Evolutionary conservation across 2,113 vertebrate genomes (phyloP).

Genomic region (Eretmodus cyanostictus): DNA sequence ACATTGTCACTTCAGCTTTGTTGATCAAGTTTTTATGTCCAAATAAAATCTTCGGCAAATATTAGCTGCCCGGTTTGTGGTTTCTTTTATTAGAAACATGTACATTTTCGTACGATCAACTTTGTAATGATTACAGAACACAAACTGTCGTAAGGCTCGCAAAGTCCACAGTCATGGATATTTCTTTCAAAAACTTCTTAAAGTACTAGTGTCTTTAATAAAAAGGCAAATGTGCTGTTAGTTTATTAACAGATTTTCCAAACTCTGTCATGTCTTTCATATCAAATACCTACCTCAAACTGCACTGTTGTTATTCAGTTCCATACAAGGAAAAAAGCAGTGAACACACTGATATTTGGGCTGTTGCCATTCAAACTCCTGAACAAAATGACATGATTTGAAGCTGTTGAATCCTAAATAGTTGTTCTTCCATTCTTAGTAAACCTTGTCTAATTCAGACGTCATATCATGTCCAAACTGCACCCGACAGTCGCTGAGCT

Average conservation of each 20-base stretch:
- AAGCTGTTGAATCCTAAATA: background rate
- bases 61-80: background rate
- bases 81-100: background rate
- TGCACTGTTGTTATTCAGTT: background rate
- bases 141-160: background rate
- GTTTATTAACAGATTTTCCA: background rate
- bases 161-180: background rate
- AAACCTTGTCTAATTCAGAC: background rate
- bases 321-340: background rate
- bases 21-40: background rate
- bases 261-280: background rate
- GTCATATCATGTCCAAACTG: background rate
- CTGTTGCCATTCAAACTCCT: background rate
- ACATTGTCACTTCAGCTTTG: background rate
- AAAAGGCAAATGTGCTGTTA: background rate
- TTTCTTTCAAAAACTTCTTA: background rate
- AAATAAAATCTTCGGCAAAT: background rate
- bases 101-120: background rate
- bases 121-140: background rate
- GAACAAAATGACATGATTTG: background rate
- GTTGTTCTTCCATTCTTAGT: background rate
- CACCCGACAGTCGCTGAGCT: slow-evolving; percentile 3
- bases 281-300: background rate
- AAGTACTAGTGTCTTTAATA: background rate
- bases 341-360: background rate